A percentile compares a stretch with the other conserved stretches of the same genome.
Evolutionary conservation across 2,113 vertebrate species (phyloP).

Genomic region (Gyps fulvus): DNA sequence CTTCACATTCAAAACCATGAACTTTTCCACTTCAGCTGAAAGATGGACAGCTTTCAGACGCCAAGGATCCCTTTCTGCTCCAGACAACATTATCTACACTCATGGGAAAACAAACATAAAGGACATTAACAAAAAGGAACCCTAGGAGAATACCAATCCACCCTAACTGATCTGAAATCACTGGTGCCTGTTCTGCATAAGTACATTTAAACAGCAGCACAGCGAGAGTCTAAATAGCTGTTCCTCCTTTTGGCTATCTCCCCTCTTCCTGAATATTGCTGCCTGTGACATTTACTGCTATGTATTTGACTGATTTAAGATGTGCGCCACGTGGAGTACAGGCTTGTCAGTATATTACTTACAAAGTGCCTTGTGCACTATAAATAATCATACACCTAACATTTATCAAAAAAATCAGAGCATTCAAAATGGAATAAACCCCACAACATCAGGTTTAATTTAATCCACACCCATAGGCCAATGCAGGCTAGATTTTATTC

Average conservation of each 20-base stretch:
- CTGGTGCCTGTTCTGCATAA: not conserved
- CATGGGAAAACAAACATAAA: not conserved
- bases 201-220: not conserved
- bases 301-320: not conserved
- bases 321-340: fast-evolving
- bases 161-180: not conserved
- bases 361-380: not conserved
- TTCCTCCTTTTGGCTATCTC: not conserved
- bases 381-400: not conserved
- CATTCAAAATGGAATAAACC: not conserved
- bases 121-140: not conserved
- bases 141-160: not conserved
- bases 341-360: not conserved
- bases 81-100: not conserved
- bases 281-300: not conserved
- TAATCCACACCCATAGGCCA: not conserved
- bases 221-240: not conserved
- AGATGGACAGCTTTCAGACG: not conserved
- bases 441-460: not conserved
- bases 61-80: not conserved
- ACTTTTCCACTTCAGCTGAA: not conserved
- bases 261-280: not conserved
- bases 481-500: not conserved
- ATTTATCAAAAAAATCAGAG: not conserved
- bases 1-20: not conserved